A percentile compares a stretch with the other conserved stretches of the same genome.
phyloP scores from a whole-genome alignment of 2,888 invertebrate species.

The Drosophila ezoana region DNA sequence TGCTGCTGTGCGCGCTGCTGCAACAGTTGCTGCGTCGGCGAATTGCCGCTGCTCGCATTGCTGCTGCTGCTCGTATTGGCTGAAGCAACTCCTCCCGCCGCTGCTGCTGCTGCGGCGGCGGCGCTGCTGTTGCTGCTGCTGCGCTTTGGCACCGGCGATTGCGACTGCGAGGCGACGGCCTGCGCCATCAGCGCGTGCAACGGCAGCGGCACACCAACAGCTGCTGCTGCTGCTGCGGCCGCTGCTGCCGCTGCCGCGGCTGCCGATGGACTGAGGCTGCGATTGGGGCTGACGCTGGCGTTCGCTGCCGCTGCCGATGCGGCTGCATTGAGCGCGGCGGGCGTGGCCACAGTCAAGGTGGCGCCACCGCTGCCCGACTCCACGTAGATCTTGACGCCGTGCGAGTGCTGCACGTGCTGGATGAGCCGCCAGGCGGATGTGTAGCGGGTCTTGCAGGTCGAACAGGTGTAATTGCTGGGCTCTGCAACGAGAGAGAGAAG shows the following conservation, averaged over 20 bases:
- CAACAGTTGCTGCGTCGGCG: constrained; percentile 77
- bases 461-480: constrained; percentile 97
- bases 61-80: constrained; percentile 56
- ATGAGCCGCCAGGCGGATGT: constrained; percentile 98
- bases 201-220: constrained; percentile 48
- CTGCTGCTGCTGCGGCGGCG: constrained; percentile 27
- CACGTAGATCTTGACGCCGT: constrained; percentile 96
- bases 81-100: constrained; percentile 34
- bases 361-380: constrained; percentile 85
- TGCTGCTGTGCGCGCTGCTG: constrained; percentile 84
- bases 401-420: constrained; percentile 97
- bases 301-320: constrained; percentile 57
- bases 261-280: constrained; percentile 48
- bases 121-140: constrained; percentile 44
- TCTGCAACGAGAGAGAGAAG: constrained; percentile 87
- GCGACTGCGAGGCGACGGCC: constrained; percentile 45
- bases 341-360: constrained; percentile 80
- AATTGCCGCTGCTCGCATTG: constrained; percentile 47
- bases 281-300: constrained; percentile 42
- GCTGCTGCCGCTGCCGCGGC: constrained; percentile 32
- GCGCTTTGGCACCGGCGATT: constrained; percentile 54
- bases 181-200: constrained; percentile 61
- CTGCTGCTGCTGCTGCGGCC: constrained; percentile 52
- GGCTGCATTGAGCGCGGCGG: constrained; percentile 63
- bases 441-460: constrained; percentile 95